Evolutionary conservation across 2,888 invertebrate genomes (phyloP).

Genomic region (Lepidonotus clava): DNA sequence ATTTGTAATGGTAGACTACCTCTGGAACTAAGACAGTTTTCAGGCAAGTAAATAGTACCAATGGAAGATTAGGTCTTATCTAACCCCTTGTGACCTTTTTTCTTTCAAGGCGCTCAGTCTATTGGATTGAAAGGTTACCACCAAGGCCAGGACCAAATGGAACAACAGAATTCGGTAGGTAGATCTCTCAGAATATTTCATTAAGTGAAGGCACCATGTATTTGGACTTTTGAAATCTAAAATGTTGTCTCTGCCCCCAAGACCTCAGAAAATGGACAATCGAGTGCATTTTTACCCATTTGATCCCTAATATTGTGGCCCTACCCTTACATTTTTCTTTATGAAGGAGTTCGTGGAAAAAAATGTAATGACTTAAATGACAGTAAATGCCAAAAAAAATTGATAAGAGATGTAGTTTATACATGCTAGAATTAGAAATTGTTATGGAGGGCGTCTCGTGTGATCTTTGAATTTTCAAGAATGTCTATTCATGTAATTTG

Average conservation of each 20-base stretch:
- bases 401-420: not conserved
- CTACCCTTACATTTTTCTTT: not conserved
- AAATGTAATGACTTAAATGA: not conserved
- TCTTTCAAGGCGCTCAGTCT: conserved; percentile 72
- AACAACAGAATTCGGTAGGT: conserved; percentile 69
- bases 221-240: not conserved
- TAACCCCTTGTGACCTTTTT: conserved; percentile 4
- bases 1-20: not conserved
- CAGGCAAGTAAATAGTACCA: too few species aligned
- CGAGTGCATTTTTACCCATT: not conserved
- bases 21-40: not conserved
- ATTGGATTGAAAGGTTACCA: conserved; percentile 72
- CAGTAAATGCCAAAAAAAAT: not conserved
- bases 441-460: too few species aligned
- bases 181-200: not conserved
- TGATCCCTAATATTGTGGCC: not conserved
- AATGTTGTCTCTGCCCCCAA: not conserved
- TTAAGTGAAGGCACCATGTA: not conserved
- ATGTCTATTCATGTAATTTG: too few species aligned
- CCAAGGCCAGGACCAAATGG: conserved; percentile 69
- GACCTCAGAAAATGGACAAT: not conserved
- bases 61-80: not conserved
- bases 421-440: not conserved
- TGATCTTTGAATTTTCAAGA: too few species aligned
- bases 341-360: not conserved